Base-by-base conservation (phyloP, 2,113 vertebrate species). In the Campylomormyrus numenius region DNA sequence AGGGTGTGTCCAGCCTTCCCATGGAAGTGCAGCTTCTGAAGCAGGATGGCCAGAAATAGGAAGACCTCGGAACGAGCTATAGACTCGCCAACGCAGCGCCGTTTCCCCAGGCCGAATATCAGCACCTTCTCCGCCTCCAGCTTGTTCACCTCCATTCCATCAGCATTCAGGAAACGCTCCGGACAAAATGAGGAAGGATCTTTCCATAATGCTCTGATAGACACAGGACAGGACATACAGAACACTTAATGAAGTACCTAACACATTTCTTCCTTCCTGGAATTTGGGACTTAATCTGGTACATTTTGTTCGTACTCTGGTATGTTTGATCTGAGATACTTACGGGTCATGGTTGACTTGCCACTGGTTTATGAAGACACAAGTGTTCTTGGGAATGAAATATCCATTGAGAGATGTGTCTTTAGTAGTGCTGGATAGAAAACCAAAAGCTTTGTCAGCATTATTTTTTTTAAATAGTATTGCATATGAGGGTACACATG, bases 311-410 rank as follows among this genome's bases (percentile, higher is more conserved):
- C 17, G 15, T 62, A 13, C 11, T 62, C 31, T 42, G 49, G 11
- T 87, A 62, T 45, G 21, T 88, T 45, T 62, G 1, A 87, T 50
- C 53, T 84, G 87, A 9, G 1, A 15, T 90, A 98, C 98, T 98
- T 96, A 99, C 98, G 94, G 93, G 9, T 99, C 97, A 0, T 98
- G 98, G 93, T 99, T 99, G 92, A 97, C 94, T 89, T 99, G 98
- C 98, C 98, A 99, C 94, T 99, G 98, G 94, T 99, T 99, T 93
- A 99, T 92, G 89, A 99, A 98, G 90, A 99, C 94, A 0, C 98
- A 99, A 1, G 94, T 96, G 89, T 97, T 95, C 94, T 97, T 98
- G 11, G 98, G 98, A 91, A 99, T 97, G 92, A 96, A 99, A 90
- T 94, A 99, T 45, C 97, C 97, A 0, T 96, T 97, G 87, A 99